These are phyloP conservation scores for Lithosia quadra DNA, from an alignment of 2,888 invertebrate genomes.

Conservation along the genomic window DNA sequence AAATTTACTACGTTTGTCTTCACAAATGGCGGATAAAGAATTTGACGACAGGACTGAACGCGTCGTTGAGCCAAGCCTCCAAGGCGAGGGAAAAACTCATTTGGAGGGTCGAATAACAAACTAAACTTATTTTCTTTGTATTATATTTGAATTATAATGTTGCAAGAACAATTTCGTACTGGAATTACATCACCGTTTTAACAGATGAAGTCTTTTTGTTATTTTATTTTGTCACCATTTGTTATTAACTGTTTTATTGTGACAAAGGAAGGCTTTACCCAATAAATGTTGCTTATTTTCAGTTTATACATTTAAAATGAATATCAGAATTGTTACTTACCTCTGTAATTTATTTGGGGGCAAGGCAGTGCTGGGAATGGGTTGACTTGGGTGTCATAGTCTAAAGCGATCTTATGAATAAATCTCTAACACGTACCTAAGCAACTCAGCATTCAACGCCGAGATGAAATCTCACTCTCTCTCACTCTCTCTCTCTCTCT, in stretches of 20 bases:
- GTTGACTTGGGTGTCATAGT: not conserved
- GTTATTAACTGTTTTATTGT: not conserved
- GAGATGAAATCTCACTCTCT: not conserved
- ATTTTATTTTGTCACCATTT: not conserved
- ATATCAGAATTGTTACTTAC: not conserved
- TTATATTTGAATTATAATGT: constrained; percentile 23
- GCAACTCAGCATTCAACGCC: not conserved
- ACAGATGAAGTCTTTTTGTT: not conserved
- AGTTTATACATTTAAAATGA: not conserved
- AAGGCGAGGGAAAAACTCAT: constrained; percentile 31
- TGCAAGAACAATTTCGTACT: constrained; percentile 1
- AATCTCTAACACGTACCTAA: not conserved
- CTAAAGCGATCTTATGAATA: not conserved
- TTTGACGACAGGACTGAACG: constrained; percentile 40
- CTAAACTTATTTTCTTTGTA: constrained; percentile 25
- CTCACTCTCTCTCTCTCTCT: no score
- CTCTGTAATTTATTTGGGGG: no score
- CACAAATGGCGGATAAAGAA: constrained; percentile 49
- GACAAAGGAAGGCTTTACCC: not conserved
- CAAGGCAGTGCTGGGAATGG: no score
- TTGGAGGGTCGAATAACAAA: constrained; percentile 37
- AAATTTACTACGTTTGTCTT: constrained; percentile 45
- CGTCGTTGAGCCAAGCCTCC: constrained; percentile 32
- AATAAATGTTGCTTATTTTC: not conserved
- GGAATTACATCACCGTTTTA: not conserved